A percentile compares a stretch with the other conserved stretches of the same genome.
phyloP scores from a whole-genome alignment of 2,113 vertebrate genomes.

The Gadus chalcogrammus region DNA sequence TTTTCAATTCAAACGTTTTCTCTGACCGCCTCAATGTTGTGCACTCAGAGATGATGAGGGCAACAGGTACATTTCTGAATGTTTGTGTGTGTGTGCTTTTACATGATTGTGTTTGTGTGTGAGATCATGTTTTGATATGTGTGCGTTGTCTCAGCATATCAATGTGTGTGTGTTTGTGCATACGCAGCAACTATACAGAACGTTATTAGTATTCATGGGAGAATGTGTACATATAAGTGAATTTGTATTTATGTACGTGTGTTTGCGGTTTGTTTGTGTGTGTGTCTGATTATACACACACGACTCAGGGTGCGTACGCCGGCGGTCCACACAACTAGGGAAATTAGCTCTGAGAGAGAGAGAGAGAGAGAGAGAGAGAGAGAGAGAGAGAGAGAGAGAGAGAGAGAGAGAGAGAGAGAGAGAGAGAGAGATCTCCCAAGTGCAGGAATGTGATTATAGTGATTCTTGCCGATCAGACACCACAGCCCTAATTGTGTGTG shows the following conservation, averaged over 20 bases:
- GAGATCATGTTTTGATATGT: too few species aligned
- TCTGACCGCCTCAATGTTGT: not conserved
- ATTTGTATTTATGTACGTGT: too few species aligned
- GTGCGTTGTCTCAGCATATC: too few species aligned
- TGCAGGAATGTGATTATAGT: slow-evolving; percentile 40
- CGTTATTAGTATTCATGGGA: too few species aligned
- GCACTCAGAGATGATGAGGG: too few species aligned
- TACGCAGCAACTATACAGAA: too few species aligned
- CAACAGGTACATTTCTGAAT: not conserved
- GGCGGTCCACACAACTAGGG: not conserved
- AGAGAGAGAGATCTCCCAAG: slow-evolving; percentile 23
- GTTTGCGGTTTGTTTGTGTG: not conserved
- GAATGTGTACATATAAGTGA: too few species aligned
- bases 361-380: too few species aligned
- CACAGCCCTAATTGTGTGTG: slow-evolving; percentile 64
- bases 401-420: too few species aligned
- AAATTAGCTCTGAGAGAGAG: slow-evolving; percentile 20
- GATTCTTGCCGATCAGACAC: slow-evolving; percentile 41
- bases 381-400: too few species aligned
- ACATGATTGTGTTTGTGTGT: slow-evolving; percentile 17
- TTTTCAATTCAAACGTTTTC: not conserved
- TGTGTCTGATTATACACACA: not conserved
- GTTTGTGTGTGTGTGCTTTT: not conserved
- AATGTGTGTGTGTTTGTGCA: too few species aligned
- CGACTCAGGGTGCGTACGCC: not conserved